phyloP scores from a whole-genome alignment of 1,140 invertebrate species.

The Zeugodacus cucurbitae region DNA sequence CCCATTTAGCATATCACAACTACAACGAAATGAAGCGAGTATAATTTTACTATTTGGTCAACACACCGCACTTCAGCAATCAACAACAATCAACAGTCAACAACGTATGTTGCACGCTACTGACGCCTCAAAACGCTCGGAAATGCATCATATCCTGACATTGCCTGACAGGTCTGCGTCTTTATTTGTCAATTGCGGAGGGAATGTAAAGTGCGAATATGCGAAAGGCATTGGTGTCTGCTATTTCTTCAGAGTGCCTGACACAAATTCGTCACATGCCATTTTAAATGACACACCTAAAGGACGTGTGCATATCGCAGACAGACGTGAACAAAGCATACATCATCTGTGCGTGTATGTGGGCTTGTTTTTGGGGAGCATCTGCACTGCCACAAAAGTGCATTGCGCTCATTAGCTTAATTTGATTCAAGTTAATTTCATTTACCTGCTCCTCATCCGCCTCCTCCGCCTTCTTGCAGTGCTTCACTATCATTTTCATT shows the following conservation, averaged over 20 bases:
- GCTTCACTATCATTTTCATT: conserved; percentile 4
- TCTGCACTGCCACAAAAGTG: conserved; percentile 33
- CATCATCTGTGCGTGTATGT: not conserved
- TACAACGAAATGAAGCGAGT: not conserved
- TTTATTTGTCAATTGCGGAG: not conserved
- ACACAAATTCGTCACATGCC: conserved; percentile 27
- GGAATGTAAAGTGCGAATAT: not conserved
- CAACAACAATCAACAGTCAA: not conserved
- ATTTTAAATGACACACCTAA: not conserved
- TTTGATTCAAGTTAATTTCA: conserved; percentile 27
- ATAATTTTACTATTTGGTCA: conserved; percentile 14
- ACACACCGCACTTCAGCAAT: not conserved
- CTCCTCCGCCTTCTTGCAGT: not conserved
- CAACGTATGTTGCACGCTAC: not conserved
- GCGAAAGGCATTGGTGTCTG: not conserved
- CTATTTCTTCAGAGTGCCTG: not conserved
- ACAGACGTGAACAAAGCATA: not conserved
- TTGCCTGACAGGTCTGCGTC: conserved; percentile 9
- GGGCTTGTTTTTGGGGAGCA: not conserved
- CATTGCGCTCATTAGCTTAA: conserved; percentile 34
- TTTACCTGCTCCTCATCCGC: not conserved
- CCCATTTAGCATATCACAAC: not conserved
- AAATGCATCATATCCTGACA: not conserved
- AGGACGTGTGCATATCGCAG: not conserved
- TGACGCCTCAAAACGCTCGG: conserved; percentile 6